Evolutionary conservation across 2,113 vertebrate genomes (phyloP).

Genomic region (Cyprinodon tularosa): DNA sequence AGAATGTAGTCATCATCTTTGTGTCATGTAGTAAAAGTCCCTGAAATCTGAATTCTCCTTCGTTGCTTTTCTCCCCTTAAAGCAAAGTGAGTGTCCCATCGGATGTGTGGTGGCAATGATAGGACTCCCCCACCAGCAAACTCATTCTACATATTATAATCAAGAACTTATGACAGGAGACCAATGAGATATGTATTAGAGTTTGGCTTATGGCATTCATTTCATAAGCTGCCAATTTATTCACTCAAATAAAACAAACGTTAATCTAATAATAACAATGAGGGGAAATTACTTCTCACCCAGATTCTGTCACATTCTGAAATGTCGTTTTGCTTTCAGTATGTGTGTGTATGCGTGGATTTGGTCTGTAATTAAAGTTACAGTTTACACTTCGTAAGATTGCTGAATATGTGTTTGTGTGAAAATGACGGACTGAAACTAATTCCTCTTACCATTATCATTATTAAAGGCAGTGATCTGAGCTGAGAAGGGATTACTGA

Average conservation of each 20-base stretch:
- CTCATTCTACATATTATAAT: conserved; percentile 32
- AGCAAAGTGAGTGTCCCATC: conserved; percentile 6
- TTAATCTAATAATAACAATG: conserved; percentile 78
- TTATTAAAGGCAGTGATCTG: conserved; percentile 58
- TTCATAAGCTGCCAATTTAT: conserved; percentile 72
- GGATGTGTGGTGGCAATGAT: not conserved
- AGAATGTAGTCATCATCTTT: conserved; percentile 14
- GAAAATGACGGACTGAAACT: conserved; percentile 29
- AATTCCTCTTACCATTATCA: conserved; percentile 63
- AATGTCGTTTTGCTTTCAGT: conserved; percentile 28
- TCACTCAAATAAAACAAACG: conserved; percentile 69
- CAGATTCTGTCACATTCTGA: conserved; percentile 53
- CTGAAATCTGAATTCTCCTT: conserved; percentile 2
- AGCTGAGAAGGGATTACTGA: conserved; percentile 68
- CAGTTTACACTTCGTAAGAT: conserved; percentile 16
- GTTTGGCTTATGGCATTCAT: conserved; percentile 52
- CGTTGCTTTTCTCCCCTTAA: conserved; percentile 14
- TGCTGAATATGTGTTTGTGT: conserved; percentile 8
- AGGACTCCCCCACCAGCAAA: conserved; percentile 1
- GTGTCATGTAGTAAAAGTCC: conserved; percentile 13
- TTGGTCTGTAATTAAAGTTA: conserved; percentile 23
- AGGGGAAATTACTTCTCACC: conserved; percentile 69
- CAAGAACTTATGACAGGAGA: conserved; percentile 40
- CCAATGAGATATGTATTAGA: conserved; percentile 48
- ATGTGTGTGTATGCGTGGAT: not conserved